These are phyloP conservation scores for Acomys russatus DNA, from an alignment of 2,797 vertebrate species.

Conservation along the genomic window DNA sequence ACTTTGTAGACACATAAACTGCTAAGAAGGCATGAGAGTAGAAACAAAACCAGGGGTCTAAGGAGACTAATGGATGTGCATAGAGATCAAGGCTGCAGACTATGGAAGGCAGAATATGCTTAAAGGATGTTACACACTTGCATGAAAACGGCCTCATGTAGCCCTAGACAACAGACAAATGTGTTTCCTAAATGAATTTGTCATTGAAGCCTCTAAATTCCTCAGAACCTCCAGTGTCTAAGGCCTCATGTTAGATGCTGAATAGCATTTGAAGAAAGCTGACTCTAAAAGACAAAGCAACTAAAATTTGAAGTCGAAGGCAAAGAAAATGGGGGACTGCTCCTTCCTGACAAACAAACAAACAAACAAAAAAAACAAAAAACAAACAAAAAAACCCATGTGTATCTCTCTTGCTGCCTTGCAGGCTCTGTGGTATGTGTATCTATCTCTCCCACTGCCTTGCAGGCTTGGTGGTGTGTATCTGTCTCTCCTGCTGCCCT, in stretches of 20 bases:
- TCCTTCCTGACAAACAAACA: neutral
- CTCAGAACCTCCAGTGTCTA: neutral
- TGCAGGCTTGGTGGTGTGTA: too few species aligned
- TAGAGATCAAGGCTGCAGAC: too few species aligned
- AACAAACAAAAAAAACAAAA: neutral
- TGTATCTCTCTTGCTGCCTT: too few species aligned
- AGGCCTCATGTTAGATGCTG: neutral
- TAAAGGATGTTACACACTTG: neutral
- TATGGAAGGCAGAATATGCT: too few species aligned
- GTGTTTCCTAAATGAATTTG: conserved; percentile 32
- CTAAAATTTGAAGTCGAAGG: neutral
- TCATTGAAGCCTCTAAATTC: conserved; percentile 4
- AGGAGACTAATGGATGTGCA: too few species aligned
- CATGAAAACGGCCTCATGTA: neutral
- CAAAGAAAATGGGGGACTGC: conserved; percentile 18
- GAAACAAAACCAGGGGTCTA: neutral
- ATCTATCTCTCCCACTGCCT: too few species aligned
- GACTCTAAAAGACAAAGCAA: conserved; percentile 33
- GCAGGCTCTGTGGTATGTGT: too few species aligned
- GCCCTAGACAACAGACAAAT: neutral
- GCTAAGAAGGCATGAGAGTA: neutral
- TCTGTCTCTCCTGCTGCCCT: too few species aligned
- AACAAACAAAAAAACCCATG: too few species aligned
- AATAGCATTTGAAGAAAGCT: conserved; percentile 29
- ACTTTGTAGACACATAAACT: neutral